Evolutionary conservation across 2,888 invertebrate species (phyloP), one percentile per base, ranked within the genome.

Genomic region (Patella ulyssiponensis): DNA sequence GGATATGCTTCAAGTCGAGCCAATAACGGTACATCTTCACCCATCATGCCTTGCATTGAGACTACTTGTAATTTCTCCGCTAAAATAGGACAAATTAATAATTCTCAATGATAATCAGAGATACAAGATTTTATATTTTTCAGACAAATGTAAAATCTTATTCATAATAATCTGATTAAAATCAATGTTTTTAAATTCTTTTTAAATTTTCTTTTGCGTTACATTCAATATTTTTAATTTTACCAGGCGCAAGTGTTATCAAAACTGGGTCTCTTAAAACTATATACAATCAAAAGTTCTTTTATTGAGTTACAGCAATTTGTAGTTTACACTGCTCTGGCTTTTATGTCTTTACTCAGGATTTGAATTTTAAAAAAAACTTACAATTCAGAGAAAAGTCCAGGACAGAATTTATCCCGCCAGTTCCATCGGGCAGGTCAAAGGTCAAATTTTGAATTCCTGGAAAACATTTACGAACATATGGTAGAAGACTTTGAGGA

Each of bases 1-100:
- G 86, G 79, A 70, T 81, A 79, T 0, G 89, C 87, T 75, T 86
- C 84, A 14, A 90, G 82, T 23, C 83, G 79, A 12, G 84, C 84
- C 80, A 85, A 84, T 79, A 91, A 82, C 2, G 85, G 84, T 17
- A 91, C 81, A 56, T 86, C 86, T 80, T 91, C 91, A 15, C 88
- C 89, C 64, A 84, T 77, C 20, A 71, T 71, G 0, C 91, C 90
- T 12, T 84, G 75, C 76, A 90, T 73, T 15, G 84, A 83, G 5
- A 86, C 88, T 77, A 88, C 88, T 77, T 90, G 87, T 17, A 91
- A 84, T 79, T 89, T 90, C 82, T 91, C 88, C 79, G 87, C 91
- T 91, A 79, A 20, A 79, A 77, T 4, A 69, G 72, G n/a, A 44
- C 9, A 44, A 72, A 72, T 17, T 33, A 23, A 54, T 56, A 73